phyloP scores from a whole-genome alignment of 2,888 invertebrate genomes.

The Noctua pronuba region DNA sequence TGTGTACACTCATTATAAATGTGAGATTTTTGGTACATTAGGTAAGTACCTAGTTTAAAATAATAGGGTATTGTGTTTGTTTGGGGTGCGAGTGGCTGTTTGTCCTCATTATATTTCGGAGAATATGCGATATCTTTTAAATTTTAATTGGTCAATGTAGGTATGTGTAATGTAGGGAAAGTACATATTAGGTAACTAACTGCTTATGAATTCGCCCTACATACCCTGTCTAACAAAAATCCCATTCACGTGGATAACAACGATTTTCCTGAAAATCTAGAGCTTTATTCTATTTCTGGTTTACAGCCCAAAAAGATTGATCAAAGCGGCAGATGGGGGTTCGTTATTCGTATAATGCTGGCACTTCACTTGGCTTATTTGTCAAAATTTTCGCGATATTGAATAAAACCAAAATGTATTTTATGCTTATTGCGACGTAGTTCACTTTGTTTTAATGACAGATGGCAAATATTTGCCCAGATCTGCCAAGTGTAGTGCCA shows the following conservation, averaged over 20 bases:
- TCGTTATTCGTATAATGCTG: too few relatives aligned
- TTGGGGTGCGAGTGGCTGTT: slow-evolving; percentile 3
- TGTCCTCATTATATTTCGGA: slow-evolving; percentile 20
- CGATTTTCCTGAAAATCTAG: neutral
- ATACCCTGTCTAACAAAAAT: neutral
- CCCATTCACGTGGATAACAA: neutral
- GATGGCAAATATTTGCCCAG: too few relatives aligned
- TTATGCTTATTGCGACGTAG: too few relatives aligned
- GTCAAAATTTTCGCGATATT: too few relatives aligned
- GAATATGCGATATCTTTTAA: slow-evolving; percentile 11
- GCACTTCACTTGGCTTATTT: too few relatives aligned
- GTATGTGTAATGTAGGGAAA: neutral
- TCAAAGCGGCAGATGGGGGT: neutral
- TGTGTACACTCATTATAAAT: slow-evolving; percentile 59
- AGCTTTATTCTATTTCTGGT: neutral
- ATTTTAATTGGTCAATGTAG: slow-evolving; percentile 3
- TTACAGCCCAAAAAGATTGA: neutral
- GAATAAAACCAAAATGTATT: too few relatives aligned
- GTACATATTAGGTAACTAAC: too few relatives aligned
- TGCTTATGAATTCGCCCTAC: neutral
- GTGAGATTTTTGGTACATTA: slow-evolving; percentile 49
- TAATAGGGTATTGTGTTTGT: slow-evolving; percentile 53
- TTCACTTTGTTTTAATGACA: too few relatives aligned
- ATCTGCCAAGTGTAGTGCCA: too few relatives aligned
- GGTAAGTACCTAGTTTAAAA: slow-evolving; percentile 29